Conservation (phyloP, 2,113 vertebrate species). For the Gopherus flavomarginatus region DNA sequence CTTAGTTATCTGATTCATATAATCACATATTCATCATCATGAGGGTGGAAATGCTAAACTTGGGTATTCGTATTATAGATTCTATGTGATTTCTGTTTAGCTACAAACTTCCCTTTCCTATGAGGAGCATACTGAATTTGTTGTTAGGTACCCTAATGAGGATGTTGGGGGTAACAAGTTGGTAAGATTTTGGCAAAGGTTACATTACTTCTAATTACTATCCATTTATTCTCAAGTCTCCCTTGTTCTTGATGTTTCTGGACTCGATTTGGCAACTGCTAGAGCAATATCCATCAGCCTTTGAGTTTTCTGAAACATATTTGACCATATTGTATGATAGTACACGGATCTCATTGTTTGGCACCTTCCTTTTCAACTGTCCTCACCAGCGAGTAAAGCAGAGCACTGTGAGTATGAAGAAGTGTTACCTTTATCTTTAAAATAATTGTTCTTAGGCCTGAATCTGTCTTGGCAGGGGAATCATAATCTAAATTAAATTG, state of each 20-base stretch:
- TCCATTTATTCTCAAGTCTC: conserved; percentile 80
- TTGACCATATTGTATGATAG: conserved; percentile 92
- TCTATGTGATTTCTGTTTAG: background rate
- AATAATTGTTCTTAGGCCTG: background rate
- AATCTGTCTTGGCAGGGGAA: background rate
- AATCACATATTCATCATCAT: background rate
- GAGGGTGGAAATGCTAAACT: background rate
- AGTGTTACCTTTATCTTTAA: background rate
- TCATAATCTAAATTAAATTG: background rate
- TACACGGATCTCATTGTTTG: conserved; percentile 91
- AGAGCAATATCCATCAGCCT: conserved; percentile 93
- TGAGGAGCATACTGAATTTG: background rate
- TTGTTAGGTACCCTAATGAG: background rate
- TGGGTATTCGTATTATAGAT: background rate
- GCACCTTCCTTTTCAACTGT: conserved; percentile 97
- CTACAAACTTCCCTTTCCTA: background rate
- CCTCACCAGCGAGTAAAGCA: conserved; percentile 89
- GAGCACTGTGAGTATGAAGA: conserved; percentile 83
- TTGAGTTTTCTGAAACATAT: conserved; percentile 96
- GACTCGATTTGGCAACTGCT: conserved; percentile 97
- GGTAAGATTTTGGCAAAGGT: background rate
- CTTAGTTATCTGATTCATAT: background rate
- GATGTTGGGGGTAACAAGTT: background rate
- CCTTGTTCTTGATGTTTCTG: conserved; percentile 94
- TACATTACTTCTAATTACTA: background rate